Evolutionary conservation across 1,140 invertebrate species (phyloP), one percentile per base, ranked within the genome.

Genomic region (Dendrolimus punctatus): DNA sequence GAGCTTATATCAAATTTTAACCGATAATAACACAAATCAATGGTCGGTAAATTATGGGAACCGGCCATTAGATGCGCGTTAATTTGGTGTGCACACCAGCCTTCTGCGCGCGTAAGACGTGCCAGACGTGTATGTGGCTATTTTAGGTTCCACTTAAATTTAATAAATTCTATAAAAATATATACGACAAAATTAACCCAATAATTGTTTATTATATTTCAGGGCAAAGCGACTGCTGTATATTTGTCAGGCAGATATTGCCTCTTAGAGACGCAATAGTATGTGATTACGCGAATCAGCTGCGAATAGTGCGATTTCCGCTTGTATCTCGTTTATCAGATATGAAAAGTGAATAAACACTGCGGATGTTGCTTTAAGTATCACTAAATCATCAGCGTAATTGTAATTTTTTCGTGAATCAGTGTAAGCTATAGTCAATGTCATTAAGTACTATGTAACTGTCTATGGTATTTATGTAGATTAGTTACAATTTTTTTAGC

Each of bases 231-330:
- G 93, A 94, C 73, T 91, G 91, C 50, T 92, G 91, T 74, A 91
- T 95, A 39, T 95, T 95, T 80, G 92, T 97, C 10, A 91, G 94
- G 57, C 92, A 96, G 80, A 91, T 97, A 71, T 79, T 94, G 50
- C 89, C 92, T 8, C 79, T 96, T 44, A 91, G 92, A 40, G 94
- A 95, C 75, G 92, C 90, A 6, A 92, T 97, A 45, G 92, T 98
- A 7, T 98, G 96, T 86, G 97, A 98, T 76, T 98, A 96, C 78
- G 96, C 95, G n/a, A 93, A 93, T 64, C 93, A 97, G 68, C 89
- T 98, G 45, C 90, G 96, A 52, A 93, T 98, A 46, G 93, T 98
- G 39, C 92, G 95, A 57, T 98, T 99, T 85, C 97, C 96, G 6
- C 90, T 97, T 52, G 92, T 95, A 8, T 91, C 92, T 0, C 66